Conservation (phyloP, 2,888 invertebrate genomes). For the Bombyx huttoni region DNA sequence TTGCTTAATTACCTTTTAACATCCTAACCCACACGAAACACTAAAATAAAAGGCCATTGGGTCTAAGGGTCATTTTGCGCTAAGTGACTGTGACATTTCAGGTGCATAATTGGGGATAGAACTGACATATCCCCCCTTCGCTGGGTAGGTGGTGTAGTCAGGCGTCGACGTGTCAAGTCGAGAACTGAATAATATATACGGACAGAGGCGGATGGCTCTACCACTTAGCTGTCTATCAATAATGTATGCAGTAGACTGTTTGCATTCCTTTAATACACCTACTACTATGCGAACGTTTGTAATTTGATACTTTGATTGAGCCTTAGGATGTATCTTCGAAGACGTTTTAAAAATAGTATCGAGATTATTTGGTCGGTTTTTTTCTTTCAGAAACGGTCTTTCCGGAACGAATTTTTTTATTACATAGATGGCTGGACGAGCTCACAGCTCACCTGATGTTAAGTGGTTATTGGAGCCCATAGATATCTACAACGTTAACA, state of each 20-base stretch:
- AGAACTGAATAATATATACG: slow-evolving; percentile 58
- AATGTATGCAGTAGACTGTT: slow-evolving; percentile 39
- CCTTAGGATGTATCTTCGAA: too few species aligned
- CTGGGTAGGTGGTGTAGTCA: slow-evolving; percentile 23
- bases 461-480: too few species aligned
- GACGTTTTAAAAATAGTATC: too few species aligned
- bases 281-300: too few species aligned
- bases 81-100: slow-evolving; percentile 63
- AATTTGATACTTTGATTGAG: too few species aligned
- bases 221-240: slow-evolving; percentile 63
- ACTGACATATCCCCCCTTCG: slow-evolving; percentile 44
- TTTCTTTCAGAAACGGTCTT: too few species aligned
- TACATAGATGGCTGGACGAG: too few species aligned
- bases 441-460: too few species aligned
- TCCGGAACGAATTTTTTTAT: too few species aligned
- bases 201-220: slow-evolving; percentile 55
- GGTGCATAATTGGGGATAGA: slow-evolving; percentile 63
- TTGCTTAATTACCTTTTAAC: not conserved
- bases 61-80: slow-evolving; percentile 61
- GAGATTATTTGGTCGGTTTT: too few species aligned
- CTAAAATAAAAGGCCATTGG: slow-evolving; percentile 64
- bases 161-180: slow-evolving; percentile 68
- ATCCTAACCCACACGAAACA: slow-evolving; percentile 43
- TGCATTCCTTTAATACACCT: slow-evolving; percentile 11
- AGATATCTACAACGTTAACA: too few species aligned